Evolutionary conservation across 2,888 invertebrate species (phyloP), one percentile per base, ranked within the genome.

Genomic region (Ophion obscuratus): DNA sequence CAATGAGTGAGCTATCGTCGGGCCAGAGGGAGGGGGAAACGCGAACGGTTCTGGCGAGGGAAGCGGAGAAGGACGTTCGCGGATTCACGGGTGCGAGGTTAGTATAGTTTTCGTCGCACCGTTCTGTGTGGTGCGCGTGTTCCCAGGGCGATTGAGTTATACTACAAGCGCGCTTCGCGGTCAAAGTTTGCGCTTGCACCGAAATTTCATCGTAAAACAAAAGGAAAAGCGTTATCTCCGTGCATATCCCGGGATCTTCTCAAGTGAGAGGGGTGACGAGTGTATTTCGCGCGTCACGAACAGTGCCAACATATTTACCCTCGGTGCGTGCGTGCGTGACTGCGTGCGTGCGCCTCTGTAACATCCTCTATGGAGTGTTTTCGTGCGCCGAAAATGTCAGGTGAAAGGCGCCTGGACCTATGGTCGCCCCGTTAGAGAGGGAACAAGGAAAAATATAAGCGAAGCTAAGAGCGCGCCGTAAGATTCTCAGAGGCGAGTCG

Each of bases 311-410:
- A 67, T 74, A 81, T 74, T 74, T 81, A 62, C 79, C 20, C 11
- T 59, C 53, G 36, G n/a, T 71, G 73, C 53, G 78, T 68, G 74
- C 31, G 59, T 31, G 66, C 66, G 76, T 76, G 31, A 36, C 17
- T 83, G 71, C 64, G 59, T 57, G 62, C 57, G 66, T 59, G 24
- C 31, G 44, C 36, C 53, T 59, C 67, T 47, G 36, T 36, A n/a
- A 31, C 57, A 20, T 66, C 17, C 47, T 47, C 44, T 68, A 76
- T 40, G 70, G 67, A 78, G 81, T 67, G 76, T 81, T 59, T 80
- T 73, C 31, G 80, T 83, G 81, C 61, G 57, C 79, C 76, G 83
- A 88, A 89, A 88, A 91, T 91, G 91, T 90, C 88, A 88, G 87
- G 77, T 87, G 88, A 88, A 88, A 89, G 74, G 67, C 75, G 89